A percentile compares a stretch with the other conserved stretches of the same genome.
These are phyloP conservation scores for Macheiramphus alcinus DNA, from an alignment of 2,113 vertebrate species.

Conservation along the genomic window DNA sequence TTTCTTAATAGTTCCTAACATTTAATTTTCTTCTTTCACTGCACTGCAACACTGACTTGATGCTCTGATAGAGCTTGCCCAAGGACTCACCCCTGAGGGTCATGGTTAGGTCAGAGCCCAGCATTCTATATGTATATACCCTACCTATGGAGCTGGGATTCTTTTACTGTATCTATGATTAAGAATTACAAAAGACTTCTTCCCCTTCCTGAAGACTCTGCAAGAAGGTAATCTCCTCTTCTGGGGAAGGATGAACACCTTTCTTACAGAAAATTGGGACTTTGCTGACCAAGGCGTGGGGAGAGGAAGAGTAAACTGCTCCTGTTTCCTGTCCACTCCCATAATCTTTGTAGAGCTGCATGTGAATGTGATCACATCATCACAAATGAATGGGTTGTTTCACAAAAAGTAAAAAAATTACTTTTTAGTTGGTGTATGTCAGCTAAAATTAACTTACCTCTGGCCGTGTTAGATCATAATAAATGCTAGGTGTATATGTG, in stretches of 20 bases:
- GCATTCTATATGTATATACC: neutral
- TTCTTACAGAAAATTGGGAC: neutral
- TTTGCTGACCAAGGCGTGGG: neutral
- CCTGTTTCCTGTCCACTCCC: neutral
- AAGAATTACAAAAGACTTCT: neutral
- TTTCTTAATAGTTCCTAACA: neutral
- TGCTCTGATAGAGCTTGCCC: neutral
- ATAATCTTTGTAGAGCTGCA: neutral
- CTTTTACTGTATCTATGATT: neutral
- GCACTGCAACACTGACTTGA: neutral
- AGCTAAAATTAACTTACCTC: neutral
- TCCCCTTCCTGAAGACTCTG: neutral
- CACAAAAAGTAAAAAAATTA: neutral
- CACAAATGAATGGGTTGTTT: neutral
- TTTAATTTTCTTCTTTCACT: neutral
- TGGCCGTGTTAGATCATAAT: neutral
- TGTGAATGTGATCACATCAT: neutral
- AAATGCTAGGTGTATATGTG: neutral
- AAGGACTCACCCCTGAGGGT: neutral
- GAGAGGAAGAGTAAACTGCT: neutral
- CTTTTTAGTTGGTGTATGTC: neutral
- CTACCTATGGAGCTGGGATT: neutral
- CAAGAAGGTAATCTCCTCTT: neutral
- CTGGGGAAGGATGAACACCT: neutral
- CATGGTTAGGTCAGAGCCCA: fast-evolving